Conservation (phyloP, 2,888 invertebrate species). For the Melanchra persicariae region DNA sequence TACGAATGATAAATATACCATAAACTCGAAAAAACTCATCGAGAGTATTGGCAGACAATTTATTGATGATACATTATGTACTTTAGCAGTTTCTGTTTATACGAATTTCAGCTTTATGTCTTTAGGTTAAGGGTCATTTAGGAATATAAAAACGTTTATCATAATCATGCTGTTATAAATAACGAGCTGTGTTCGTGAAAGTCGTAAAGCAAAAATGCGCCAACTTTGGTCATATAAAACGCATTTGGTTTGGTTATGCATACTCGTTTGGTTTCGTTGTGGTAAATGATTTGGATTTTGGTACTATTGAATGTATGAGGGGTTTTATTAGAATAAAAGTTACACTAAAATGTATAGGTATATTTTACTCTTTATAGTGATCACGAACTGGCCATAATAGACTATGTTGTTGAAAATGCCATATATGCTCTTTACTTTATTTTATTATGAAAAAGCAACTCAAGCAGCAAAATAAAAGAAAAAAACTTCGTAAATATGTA, state of each 20-base stretch:
- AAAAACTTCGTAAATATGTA: too few relatives aligned
- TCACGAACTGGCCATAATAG: too few relatives aligned
- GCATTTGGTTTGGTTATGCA: constrained; percentile 23
- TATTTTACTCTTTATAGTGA: too few relatives aligned
- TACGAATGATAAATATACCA: constrained; percentile 55
- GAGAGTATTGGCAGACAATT: constrained; percentile 52
- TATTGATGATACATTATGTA: constrained; percentile 47
- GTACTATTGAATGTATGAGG: neutral
- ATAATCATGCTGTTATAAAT: constrained; percentile 33
- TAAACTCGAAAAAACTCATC: constrained; percentile 54
- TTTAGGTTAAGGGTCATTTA: constrained; percentile 14
- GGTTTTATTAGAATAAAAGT: too few relatives aligned
- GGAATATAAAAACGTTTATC: neutral
- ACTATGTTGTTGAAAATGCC: too few relatives aligned
- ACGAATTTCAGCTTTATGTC: constrained; percentile 29
- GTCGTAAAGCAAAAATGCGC: constrained; percentile 36
- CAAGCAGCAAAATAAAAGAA: too few relatives aligned
- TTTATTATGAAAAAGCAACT: too few relatives aligned
- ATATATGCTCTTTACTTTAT: too few relatives aligned
- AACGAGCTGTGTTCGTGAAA: constrained; percentile 25
- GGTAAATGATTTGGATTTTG: constrained; percentile 18
- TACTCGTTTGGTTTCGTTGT: neutral
- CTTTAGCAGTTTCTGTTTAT: constrained; percentile 1
- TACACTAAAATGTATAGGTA: too few relatives aligned
- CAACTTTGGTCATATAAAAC: constrained; percentile 40